Evolutionary conservation across 2,113 vertebrate species (phyloP).

Genomic region (Cebus imitator): DNA sequence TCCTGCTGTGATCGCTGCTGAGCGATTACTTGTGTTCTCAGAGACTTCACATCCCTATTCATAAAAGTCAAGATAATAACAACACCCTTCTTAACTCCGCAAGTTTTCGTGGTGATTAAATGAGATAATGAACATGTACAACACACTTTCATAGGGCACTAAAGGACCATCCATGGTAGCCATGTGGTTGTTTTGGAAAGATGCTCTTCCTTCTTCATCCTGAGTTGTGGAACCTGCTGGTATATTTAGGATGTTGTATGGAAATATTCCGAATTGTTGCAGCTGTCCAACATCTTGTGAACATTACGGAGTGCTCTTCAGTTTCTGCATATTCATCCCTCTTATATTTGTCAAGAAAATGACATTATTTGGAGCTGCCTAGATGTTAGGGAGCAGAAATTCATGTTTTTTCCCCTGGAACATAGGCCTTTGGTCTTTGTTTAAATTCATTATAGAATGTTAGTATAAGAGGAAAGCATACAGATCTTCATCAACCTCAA

Average conservation of each 20-base stretch:
- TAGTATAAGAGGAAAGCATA: neutral
- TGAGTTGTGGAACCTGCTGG: neutral
- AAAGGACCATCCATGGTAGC: neutral
- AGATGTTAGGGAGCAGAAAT: slow-evolving; percentile 45
- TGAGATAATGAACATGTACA: neutral
- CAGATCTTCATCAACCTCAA: neutral
- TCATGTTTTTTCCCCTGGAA: slow-evolving; percentile 31
- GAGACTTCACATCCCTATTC: neutral
- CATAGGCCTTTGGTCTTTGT: neutral
- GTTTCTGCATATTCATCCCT: slow-evolving; percentile 57
- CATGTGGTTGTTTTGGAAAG: neutral
- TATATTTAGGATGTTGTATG: neutral
- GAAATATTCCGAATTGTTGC: neutral
- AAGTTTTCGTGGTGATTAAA: neutral
- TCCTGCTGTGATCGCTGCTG: neutral
- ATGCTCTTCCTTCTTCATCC: neutral
- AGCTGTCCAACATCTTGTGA: neutral
- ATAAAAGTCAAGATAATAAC: neutral
- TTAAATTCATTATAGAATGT: neutral
- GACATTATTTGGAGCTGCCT: slow-evolving; percentile 45
- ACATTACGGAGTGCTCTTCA: slow-evolving; percentile 2
- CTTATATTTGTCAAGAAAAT: slow-evolving; percentile 61
- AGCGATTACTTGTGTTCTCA: neutral
- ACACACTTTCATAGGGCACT: neutral
- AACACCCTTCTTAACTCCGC: neutral